Evolutionary conservation across 2,888 invertebrate species (phyloP), one percentile per base, ranked within the genome.

Genomic region (Masnerella sp.): DNA sequence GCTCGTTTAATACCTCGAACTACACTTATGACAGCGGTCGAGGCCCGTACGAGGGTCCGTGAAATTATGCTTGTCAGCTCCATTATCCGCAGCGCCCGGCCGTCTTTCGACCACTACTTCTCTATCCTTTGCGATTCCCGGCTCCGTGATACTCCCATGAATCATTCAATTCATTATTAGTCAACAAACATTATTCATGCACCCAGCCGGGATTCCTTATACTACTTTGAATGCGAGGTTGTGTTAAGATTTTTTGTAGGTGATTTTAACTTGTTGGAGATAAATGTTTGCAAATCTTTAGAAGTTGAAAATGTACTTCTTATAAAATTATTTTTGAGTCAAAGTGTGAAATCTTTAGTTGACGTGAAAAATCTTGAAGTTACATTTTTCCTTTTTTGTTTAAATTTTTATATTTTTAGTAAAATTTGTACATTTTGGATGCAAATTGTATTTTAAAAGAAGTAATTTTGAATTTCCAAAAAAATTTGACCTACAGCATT

Each of bases 41-140:
- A 78, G 80, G 68, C 51, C 68, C 67, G 80, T 82, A 84, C 83
- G 81, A 84, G 84, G 84, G 84, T 84, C 78, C 79, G 81, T 78
- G 77, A 84, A 84, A 84, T 84, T 84, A 82, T 83, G 82, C 82
- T 81, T 84, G 83, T 84, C 84, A 83, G 83, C 77, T 83, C 83
- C 83, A 83, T 83, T 84, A 83, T 82, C 82, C 81, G 74, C 78
- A 76, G 68, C n/a, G n/a, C 52, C 36, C 32, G 68, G 28, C 58
- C 70, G 61, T 74, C 73, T 74, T 74, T 74, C 64, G 62, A 28
- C 67, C 67, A 58, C 62, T 67, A 59, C 52, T 64, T 71, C 71
- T 67, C 70, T 40, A 71, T 75, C 74, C 70, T 75, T 71, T 70
- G 56, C 74, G 52, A 68, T 74, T 74, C 30, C 61, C 52, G 32